phyloP scores from a whole-genome alignment of 2,113 vertebrate genomes.

The Neodon shergylaensis region DNA sequence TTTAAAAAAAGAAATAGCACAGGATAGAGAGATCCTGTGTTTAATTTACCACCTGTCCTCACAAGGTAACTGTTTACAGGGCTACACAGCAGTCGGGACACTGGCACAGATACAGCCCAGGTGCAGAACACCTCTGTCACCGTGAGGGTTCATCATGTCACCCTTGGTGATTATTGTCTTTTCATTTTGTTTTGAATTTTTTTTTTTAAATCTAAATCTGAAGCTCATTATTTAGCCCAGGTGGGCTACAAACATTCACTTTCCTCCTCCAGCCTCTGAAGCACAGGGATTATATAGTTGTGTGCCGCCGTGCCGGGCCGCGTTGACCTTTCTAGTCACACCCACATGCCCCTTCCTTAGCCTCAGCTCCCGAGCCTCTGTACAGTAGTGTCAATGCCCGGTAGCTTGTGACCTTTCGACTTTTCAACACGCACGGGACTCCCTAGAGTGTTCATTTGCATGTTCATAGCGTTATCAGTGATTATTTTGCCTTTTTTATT shows the following conservation, averaged over 20 bases:
- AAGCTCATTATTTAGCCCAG: neutral
- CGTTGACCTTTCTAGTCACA: neutral
- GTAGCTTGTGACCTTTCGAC: neutral
- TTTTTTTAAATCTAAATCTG: neutral
- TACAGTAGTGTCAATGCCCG: neutral
- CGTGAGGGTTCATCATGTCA: neutral
- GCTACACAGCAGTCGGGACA: neutral
- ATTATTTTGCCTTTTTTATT: neutral
- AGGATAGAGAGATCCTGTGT: neutral
- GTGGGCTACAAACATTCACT: neutral
- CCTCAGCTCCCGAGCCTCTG: neutral
- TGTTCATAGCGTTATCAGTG: neutral
- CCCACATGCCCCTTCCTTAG: too few species aligned
- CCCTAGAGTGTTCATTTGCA: neutral
- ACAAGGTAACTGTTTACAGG: neutral
- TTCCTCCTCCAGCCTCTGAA: neutral
- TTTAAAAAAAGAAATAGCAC: neutral
- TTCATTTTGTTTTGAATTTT: neutral
- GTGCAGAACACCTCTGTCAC: neutral
- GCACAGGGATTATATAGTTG: fast-evolving
- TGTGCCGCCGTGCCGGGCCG: neutral
- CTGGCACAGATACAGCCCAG: neutral
- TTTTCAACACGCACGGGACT: neutral
- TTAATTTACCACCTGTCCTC: neutral
- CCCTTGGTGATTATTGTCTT: neutral